These are phyloP conservation scores for Brachionus asplanchnoidis DNA, from an alignment of 1,140 invertebrate species.

Conservation along the genomic window DNA sequence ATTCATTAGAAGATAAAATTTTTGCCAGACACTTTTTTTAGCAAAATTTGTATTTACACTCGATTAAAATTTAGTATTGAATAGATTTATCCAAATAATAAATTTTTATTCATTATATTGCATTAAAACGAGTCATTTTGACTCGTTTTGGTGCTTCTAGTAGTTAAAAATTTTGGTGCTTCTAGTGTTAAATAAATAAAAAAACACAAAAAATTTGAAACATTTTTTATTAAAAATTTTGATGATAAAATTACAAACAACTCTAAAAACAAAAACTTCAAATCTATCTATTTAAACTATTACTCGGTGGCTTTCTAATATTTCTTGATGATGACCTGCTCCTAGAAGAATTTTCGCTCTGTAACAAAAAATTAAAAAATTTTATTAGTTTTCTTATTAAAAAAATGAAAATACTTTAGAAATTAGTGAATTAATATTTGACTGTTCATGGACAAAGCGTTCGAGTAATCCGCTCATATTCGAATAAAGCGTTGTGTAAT, in stretches of 20 bases:
- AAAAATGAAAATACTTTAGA: neutral
- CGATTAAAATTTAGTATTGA: too few relatives aligned
- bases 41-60: too few relatives aligned
- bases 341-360: neutral
- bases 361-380: neutral
- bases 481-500: slow-evolving; percentile 25
- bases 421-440: neutral
- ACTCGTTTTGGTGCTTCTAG: too few relatives aligned
- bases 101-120: too few relatives aligned
- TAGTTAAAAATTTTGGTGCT: too few relatives aligned
- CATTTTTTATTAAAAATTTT: neutral
- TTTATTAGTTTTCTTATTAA: neutral
- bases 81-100: too few relatives aligned
- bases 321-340: slow-evolving; percentile 17
- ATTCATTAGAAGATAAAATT: too few relatives aligned
- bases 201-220: neutral
- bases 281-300: slow-evolving; percentile 3
- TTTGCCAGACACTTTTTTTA: too few relatives aligned
- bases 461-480: slow-evolving; percentile 21
- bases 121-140: too few relatives aligned
- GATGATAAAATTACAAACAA: neutral
- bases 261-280: neutral
- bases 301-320: neutral
- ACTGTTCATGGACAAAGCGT: slow-evolving; percentile 23
- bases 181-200: too few relatives aligned